A percentile compares a stretch with the other conserved stretches of the same genome.
These are phyloP conservation scores for Actinemys pallida DNA, from an alignment of 2,113 vertebrate genomes.

Conservation along the genomic window DNA sequence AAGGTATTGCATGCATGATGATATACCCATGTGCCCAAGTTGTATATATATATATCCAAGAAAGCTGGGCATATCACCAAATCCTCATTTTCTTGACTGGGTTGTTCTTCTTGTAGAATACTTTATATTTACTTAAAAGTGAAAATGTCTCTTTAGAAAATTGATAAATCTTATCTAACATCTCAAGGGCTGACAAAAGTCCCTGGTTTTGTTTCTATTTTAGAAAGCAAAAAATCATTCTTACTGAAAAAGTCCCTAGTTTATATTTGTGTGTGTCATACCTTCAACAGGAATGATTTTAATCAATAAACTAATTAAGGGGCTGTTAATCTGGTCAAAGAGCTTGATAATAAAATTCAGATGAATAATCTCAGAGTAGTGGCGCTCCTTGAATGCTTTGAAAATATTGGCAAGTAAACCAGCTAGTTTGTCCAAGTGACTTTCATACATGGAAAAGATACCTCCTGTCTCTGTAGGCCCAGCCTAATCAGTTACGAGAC, in stretches of 20 bases:
- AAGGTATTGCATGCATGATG: rapidly evolving
- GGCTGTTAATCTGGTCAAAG: rapidly evolving
- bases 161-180: background rate
- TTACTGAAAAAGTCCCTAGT: background rate
- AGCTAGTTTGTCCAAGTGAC: background rate
- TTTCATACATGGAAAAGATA: background rate
- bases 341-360: rapidly evolving
- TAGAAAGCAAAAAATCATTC: rapidly evolving
- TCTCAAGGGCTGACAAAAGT: background rate
- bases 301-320: background rate
- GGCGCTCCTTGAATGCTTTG: background rate
- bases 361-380: background rate
- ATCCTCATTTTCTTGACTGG: background rate
- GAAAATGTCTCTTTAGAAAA: background rate
- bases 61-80: background rate
- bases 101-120: background rate
- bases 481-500: background rate
- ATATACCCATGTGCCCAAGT: background rate
- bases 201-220: background rate
- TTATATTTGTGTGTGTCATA: rapidly evolving
- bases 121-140: background rate
- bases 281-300: background rate
- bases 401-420: background rate
- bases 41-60: background rate
- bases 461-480: background rate